A percentile compares a stretch with the other conserved stretches of the same genome.
phyloP scores from a whole-genome alignment of 2,888 invertebrate species.

The Pseudolycoriella hygida region DNA sequence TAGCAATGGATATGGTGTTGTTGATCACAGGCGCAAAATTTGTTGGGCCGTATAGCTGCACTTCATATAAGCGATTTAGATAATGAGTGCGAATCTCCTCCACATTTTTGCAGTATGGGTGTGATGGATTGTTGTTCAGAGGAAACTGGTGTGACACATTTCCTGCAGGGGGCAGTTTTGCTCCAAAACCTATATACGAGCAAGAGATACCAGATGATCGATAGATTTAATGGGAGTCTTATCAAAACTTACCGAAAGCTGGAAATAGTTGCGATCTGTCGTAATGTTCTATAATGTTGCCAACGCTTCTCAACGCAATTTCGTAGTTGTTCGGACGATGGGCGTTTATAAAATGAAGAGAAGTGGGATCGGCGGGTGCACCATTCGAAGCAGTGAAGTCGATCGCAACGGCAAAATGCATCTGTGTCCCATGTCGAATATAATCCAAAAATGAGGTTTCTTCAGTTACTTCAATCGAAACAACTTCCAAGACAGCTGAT shows the following conservation, averaged over 20 bases:
- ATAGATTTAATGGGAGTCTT: no score
- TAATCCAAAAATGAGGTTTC: slow-evolving; percentile 4
- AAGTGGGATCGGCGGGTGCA: neutral
- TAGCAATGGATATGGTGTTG: no score
- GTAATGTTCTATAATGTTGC: slow-evolving; percentile 2
- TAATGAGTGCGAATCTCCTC: no score
- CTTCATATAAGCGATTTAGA: no score
- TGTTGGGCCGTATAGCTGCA: no score
- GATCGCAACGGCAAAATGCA: slow-evolving; percentile 5
- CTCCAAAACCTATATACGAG: neutral
- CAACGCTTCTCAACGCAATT: slow-evolving; percentile 1
- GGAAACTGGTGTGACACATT: no score
- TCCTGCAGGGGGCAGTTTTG: no score
- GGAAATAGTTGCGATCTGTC: slow-evolving; percentile 4
- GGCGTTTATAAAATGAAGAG: neutral
- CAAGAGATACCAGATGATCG: no score
- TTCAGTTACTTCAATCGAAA: neutral
- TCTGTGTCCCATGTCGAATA: slow-evolving; percentile 2
- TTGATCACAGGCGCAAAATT: no score
- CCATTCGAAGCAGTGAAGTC: slow-evolving; percentile 5
- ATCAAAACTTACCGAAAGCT: slow-evolving; percentile 3
- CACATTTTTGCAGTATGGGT: no score
- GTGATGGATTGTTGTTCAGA: no score
- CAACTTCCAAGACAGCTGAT: neutral
- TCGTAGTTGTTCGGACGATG: neutral